Percentiles rank a stretch among this genome's conserved stretches.
Conservation (phyloP, 2,113 vertebrate genomes). For the Morone saxatilis region DNA sequence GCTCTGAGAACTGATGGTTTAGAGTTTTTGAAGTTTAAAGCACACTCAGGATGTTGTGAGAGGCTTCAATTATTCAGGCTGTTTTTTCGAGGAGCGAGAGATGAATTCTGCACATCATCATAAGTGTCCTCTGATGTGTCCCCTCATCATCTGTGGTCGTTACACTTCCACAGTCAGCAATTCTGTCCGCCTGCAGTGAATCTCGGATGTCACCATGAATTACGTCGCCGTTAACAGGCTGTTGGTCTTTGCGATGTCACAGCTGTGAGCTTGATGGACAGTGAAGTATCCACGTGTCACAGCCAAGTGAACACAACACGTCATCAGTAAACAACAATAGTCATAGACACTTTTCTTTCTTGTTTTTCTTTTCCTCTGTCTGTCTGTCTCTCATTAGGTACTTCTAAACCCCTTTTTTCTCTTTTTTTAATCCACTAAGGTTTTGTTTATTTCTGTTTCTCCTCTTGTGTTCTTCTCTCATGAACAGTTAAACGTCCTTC, state of each 20-base stretch:
- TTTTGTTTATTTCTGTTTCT: neutral
- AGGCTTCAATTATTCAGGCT: conserved; percentile 16
- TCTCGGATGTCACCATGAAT: conserved; percentile 14
- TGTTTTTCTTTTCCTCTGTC: neutral
- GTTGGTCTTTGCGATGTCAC: neutral
- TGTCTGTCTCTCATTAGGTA: neutral
- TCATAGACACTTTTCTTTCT: neutral
- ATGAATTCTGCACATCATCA: conserved; percentile 3
- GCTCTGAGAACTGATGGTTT: neutral
- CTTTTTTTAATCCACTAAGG: neutral
- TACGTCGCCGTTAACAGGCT: neutral
- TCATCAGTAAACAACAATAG: neutral
- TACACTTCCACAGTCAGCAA: conserved; percentile 10
- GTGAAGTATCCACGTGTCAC: neutral
- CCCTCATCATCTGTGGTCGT: conserved; percentile 10
- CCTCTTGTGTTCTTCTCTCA: too few species aligned
- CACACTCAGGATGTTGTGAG: neutral
- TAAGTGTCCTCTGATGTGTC: neutral
- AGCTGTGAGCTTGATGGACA: neutral
- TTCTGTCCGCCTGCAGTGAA: neutral
- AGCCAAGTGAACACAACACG: too few species aligned
- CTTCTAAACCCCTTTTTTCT: too few species aligned
- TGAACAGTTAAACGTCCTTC: neutral
- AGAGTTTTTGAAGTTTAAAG: conserved; percentile 6
- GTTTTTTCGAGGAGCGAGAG: neutral